Percentiles rank a stretch among this genome's conserved stretches.
phyloP scores from a whole-genome alignment of 2,888 invertebrate species.

The Scaptomyza flava region DNA sequence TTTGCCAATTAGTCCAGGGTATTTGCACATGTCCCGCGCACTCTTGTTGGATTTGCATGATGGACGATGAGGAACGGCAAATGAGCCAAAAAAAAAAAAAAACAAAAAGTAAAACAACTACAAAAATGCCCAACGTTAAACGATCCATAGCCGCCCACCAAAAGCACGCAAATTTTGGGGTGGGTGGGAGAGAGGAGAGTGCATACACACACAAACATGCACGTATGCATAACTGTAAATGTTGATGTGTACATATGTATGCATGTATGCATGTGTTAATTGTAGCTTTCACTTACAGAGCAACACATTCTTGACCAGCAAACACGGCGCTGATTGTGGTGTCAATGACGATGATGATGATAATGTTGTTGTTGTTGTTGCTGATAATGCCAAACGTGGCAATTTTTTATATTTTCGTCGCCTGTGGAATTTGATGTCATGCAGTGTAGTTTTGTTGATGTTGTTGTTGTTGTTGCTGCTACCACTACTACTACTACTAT shows the following conservation, averaged over 20 bases:
- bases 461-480: constrained; percentile 18
- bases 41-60: constrained; percentile 45
- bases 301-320: constrained; percentile 79
- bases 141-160: constrained; percentile 36
- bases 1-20: constrained; percentile 7
- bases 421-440: constrained; percentile 75
- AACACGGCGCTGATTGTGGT: constrained; percentile 53
- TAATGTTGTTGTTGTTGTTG: constrained; percentile 32
- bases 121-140: constrained; percentile 41
- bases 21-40: constrained; percentile 30
- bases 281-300: constrained; percentile 77
- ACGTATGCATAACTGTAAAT: not conserved
- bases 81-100: constrained; percentile 31
- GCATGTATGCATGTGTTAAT: constrained; percentile 11
- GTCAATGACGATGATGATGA: constrained; percentile 30
- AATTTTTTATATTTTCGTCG: constrained; percentile 75
- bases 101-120: constrained; percentile 31
- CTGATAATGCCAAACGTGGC: constrained; percentile 69
- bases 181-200: not conserved
- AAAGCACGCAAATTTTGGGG: constrained; percentile 9
- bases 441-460: constrained; percentile 52
- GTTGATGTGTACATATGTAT: not conserved
- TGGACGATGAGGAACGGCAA: constrained; percentile 26
- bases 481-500: not conserved
- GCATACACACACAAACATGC: not conserved